Conservation (phyloP, 2,113 vertebrate genomes). For the Syrmaticus mikado region DNA sequence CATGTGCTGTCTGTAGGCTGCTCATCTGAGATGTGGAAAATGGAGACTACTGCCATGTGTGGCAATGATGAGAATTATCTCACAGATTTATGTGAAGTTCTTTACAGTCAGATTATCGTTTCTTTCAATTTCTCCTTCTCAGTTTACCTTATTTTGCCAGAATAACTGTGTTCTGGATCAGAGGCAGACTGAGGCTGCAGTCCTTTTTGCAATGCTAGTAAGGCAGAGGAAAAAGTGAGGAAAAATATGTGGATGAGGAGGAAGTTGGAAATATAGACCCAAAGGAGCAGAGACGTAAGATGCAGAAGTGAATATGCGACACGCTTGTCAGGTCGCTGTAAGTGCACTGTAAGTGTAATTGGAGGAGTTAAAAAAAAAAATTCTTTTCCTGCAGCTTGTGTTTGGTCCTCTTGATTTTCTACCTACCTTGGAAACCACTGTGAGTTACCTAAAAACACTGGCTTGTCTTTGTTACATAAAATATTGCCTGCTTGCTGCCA, state of each 20-base stretch:
- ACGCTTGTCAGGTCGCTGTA: neutral
- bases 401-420: neutral
- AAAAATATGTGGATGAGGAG: neutral
- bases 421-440: neutral
- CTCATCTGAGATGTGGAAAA: neutral
- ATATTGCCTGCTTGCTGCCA: neutral
- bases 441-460: neutral
- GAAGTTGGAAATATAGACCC: neutral
- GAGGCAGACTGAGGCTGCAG: neutral
- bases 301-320: neutral
- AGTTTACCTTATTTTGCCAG: neutral
- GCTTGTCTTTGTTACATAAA: constrained; percentile 6
- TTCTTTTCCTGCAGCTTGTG: neutral
- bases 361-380: neutral
- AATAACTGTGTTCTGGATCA: neutral
- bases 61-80: neutral
- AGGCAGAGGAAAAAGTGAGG: neutral
- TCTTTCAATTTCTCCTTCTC: neutral
- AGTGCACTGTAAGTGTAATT: neutral
- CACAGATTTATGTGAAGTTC: neutral
- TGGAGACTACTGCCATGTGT: neutral
- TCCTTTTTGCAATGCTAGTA: neutral
- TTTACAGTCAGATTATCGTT: neutral
- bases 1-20: neutral
- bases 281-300: neutral